Evolutionary conservation across 2,888 invertebrate genomes (phyloP), one percentile per base, ranked within the genome.

Genomic region (Prostheceraeus crozeri): DNA sequence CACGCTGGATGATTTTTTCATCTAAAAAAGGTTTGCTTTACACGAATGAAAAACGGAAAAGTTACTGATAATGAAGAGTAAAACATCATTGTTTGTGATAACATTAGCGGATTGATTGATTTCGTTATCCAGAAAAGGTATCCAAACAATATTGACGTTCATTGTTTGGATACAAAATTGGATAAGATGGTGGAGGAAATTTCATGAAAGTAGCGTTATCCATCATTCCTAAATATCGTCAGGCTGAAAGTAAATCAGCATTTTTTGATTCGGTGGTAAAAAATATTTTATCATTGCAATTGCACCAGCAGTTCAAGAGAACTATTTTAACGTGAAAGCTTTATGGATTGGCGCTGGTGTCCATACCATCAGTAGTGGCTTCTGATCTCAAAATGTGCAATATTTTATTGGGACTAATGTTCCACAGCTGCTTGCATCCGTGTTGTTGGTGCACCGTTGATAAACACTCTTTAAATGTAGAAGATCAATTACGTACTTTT

Each of bases 241-340:
- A n/a, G n/a, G n/a, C n/a, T n/a, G n/a, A n/a, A 40, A 40, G 45
- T 19, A 40, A 40, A 40, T 19, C 45, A 8, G 6, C 19, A 23
- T 40, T 40, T 40, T 40, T 19, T 40, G 45, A 40, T 40, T 40
- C 45, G 14, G 45, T 40, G 45, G n/a, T 14, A 40, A 40, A n/a
- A 40, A 40, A 23, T 40, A 23, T 19, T 40, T 53, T 48, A 53
- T 53, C 19, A 28, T 53, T 53, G 53, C 33, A 28, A 53, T 53
- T 48, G 53, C n/a, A 35, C 53, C 53, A 28, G 40, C 25, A 19
- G 31, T 40, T 19, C 53, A 53, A 33, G 53, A 53, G 27, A 53
- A 30, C 27, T 40, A 53, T 40, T 31, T 19, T 19, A 53, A 53
- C 36, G 14, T 53, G 19, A 40, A 53, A 8, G 19, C 19, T 23